Percentiles rank a stretch among this genome's conserved stretches.
Conservation (phyloP, 2,113 vertebrate genomes). For the Apteryx mantelli region DNA sequence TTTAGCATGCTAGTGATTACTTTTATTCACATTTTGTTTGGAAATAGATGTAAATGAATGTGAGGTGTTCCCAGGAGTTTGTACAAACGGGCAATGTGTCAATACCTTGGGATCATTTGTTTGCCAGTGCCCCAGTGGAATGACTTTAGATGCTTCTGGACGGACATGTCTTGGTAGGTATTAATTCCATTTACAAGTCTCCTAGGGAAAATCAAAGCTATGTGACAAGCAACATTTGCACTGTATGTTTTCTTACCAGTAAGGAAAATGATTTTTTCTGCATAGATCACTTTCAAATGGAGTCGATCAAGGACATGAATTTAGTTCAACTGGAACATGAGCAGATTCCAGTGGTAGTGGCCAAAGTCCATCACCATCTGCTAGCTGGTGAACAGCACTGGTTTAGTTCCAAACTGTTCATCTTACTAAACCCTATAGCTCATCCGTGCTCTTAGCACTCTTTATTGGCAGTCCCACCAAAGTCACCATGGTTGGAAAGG, state of each 20-base stretch:
- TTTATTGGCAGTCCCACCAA: background rate
- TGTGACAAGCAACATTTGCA: background rate
- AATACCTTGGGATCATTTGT: constrained; percentile 93
- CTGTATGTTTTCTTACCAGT: background rate
- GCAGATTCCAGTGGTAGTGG: background rate
- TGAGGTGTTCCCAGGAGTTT: constrained; percentile 93
- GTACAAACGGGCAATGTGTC: constrained; percentile 92
- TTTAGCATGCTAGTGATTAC: background rate
- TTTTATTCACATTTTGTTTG: background rate
- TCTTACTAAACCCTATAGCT: background rate
- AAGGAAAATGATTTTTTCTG: background rate
- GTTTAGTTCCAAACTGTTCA: background rate
- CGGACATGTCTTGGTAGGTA: constrained; percentile 92
- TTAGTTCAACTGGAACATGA: background rate
- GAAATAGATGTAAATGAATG: constrained; percentile 94
- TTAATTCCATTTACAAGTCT: background rate
- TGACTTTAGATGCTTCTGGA: constrained; percentile 93
- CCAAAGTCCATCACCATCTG: background rate
- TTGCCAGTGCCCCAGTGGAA: constrained; percentile 93
- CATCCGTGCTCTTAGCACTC: background rate
- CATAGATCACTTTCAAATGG: background rate
- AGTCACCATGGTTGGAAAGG: background rate
- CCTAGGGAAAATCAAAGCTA: background rate
- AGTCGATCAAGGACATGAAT: background rate
- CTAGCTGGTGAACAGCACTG: background rate